These are phyloP conservation scores for Cynaeus angustus DNA, from an alignment of 2,888 invertebrate species.

Conservation along the genomic window DNA sequence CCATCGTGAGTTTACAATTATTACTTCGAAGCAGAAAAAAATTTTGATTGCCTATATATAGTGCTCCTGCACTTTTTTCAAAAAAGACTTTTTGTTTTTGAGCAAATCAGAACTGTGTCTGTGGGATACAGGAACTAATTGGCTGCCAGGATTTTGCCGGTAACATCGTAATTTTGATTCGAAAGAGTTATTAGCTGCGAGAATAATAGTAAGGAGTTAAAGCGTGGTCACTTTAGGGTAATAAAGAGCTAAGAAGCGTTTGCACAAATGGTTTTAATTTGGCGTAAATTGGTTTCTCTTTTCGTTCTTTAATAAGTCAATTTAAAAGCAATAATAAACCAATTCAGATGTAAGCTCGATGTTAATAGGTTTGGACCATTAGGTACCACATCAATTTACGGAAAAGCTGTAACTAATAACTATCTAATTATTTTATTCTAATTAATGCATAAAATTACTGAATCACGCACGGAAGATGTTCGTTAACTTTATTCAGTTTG, in stretches of 20 bases:
- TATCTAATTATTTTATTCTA: slow-evolving; percentile 47
- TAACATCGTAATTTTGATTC: no score
- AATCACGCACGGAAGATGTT: slow-evolving; percentile 34
- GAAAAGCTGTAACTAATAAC: slow-evolving; percentile 38
- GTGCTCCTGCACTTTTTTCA: no score
- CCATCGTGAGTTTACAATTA: no score
- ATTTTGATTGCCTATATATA: no score
- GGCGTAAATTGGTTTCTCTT: slow-evolving; percentile 24
- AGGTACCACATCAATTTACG: slow-evolving; percentile 33
- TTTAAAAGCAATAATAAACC: slow-evolving; percentile 43
- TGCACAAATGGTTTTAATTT: slow-evolving; percentile 27
- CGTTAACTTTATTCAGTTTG: slow-evolving; percentile 31
- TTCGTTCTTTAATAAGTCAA: slow-evolving; percentile 39
- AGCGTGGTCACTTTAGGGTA: neutral
- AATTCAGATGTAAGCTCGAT: slow-evolving; percentile 33
- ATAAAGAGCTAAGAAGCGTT: slow-evolving; percentile 13
- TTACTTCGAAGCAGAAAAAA: no score
- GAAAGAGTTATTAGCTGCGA: no score
- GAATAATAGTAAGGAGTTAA: neutral
- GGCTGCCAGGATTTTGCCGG: no score
- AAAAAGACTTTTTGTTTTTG: no score
- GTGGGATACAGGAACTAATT: no score
- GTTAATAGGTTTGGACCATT: slow-evolving; percentile 38
- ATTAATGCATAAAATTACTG: slow-evolving; percentile 33
- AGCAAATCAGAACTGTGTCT: no score